Conservation (phyloP, 1,140 invertebrate species). For the Centruroides vittatus region DNA sequence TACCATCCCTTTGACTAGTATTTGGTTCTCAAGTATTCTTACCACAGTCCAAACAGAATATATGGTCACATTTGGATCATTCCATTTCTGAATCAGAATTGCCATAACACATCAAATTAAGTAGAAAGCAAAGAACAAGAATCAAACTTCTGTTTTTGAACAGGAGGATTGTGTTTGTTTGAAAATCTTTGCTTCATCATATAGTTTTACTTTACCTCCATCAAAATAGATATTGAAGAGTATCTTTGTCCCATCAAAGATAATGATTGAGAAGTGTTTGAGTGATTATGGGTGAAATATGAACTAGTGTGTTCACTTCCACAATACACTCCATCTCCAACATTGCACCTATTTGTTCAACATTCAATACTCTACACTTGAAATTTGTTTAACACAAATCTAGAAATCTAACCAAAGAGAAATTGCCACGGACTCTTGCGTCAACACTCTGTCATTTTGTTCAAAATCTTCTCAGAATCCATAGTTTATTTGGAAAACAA, state of each 20-base stretch:
- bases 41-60: conserved; percentile 93
- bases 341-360: conserved; percentile 70
- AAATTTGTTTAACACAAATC: conserved; percentile 52
- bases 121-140: not conserved
- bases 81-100: conserved; percentile 52
- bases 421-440: too few species aligned
- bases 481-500: too few species aligned
- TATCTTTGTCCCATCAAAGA: conserved; percentile 99
- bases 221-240: conserved; percentile 89
- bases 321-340: conserved; percentile 95
- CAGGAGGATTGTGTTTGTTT: conserved; percentile 34
- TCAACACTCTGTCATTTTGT: too few species aligned
- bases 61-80: conserved; percentile 89
- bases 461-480: too few species aligned
- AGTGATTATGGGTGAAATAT: conserved; percentile 80
- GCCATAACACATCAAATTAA: not conserved
- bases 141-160: not conserved
- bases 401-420: too few species aligned
- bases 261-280: conserved; percentile 81
- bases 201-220: conserved; percentile 78
- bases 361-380: conserved; percentile 83
- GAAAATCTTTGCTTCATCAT: conserved; percentile 83
- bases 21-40: conserved; percentile 93
- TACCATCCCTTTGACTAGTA: conserved; percentile 58
- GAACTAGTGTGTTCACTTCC: conserved; percentile 55